These are phyloP conservation scores for Cebuella pygmaea DNA, from an alignment of 2,797 vertebrate species.

Conservation along the genomic window DNA sequence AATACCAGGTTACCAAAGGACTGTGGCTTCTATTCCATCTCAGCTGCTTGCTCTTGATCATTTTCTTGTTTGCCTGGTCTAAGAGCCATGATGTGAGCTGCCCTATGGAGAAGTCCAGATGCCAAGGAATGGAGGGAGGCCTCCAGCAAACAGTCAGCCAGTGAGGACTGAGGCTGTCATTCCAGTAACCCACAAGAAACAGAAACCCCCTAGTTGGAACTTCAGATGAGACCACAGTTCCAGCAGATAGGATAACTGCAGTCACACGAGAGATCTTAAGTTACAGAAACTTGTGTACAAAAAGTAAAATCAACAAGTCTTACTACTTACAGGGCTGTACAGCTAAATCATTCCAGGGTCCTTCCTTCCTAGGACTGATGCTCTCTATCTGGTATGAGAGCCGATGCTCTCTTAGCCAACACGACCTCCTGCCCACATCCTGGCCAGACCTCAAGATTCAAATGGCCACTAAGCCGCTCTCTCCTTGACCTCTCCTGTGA, in stretches of 20 bases:
- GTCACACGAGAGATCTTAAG: not conserved
- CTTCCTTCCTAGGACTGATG: not conserved
- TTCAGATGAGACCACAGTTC: not conserved
- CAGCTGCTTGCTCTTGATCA: not conserved
- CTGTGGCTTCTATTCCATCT: not conserved
- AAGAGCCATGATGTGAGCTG: rapidly evolving
- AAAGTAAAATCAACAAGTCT: not conserved
- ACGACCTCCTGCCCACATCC: not conserved
- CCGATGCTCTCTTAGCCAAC: not conserved
- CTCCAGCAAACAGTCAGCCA: not conserved
- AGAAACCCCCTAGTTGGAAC: rapidly evolving
- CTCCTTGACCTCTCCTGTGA: not conserved
- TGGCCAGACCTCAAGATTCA: not conserved
- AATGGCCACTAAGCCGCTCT: not conserved
- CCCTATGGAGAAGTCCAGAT: rapidly evolving
- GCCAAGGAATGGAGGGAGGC: not conserved
- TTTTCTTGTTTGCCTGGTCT: not conserved
- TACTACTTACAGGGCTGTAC: not conserved
- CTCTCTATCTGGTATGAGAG: not conserved
- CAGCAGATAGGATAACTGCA: rapidly evolving
- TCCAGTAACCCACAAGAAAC: not conserved
- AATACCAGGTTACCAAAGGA: not conserved
- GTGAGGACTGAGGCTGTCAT: not conserved
- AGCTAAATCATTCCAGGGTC: not conserved
- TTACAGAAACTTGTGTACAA: not conserved